Conservation (phyloP, 2,113 vertebrate species). For the Jacana jacana region DNA sequence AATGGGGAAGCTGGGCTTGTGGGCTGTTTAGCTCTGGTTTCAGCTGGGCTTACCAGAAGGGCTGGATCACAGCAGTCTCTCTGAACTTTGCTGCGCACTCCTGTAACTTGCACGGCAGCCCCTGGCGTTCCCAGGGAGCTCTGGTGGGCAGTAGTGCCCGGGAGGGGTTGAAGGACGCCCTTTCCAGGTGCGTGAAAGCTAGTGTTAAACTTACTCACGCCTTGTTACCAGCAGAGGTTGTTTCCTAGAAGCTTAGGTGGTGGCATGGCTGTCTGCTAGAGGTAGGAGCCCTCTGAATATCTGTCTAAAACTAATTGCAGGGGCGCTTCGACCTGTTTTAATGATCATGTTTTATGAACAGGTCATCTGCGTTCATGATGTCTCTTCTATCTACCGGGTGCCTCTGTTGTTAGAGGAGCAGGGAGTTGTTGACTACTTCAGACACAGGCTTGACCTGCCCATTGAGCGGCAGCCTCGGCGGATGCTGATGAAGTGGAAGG, state of each 20-base stretch:
- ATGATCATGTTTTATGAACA: conserved; percentile 9
- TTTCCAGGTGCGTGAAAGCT: neutral
- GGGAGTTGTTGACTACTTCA: conserved; percentile 92
- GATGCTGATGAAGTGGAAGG: conserved; percentile 95
- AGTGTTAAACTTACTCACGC: neutral
- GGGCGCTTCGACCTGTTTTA: neutral
- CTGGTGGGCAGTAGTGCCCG: neutral
- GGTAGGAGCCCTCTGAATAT: neutral
- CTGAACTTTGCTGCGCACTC: neutral
- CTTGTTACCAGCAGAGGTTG: neutral
- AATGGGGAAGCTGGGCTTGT: neutral
- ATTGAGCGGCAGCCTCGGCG: conserved; percentile 85
- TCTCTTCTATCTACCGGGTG: conserved; percentile 93
- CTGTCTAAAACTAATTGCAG: neutral
- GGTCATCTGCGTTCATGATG: conserved; percentile 96
- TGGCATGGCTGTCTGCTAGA: neutral
- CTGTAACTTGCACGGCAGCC: neutral
- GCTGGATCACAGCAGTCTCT: neutral
- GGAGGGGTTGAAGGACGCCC: neutral
- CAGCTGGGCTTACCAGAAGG: neutral
- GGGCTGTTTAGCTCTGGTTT: neutral
- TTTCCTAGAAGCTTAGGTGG: neutral
- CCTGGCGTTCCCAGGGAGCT: neutral
- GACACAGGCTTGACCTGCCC: conserved; percentile 87
- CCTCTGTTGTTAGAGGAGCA: conserved; percentile 91